Base-by-base conservation (phyloP, 92 coral and sea anemone species). In the Palythoa grandiflora region DNA sequence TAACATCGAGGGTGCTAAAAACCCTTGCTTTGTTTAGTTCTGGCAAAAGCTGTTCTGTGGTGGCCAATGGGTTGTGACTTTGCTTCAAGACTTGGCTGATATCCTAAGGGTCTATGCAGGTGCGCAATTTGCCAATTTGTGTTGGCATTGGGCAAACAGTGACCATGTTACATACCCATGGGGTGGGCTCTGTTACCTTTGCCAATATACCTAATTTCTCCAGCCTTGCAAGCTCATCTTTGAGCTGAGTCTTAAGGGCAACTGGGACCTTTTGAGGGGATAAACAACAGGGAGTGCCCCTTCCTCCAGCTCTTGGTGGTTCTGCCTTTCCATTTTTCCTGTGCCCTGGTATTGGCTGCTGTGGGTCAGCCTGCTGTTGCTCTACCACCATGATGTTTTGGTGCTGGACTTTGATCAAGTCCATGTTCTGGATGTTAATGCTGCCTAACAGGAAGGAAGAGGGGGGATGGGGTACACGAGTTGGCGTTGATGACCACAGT, bases 91-190 rank as follows among this genome's bases (percentile, higher is more conserved):
- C 66, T 59, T 59, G 14, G 19, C 3, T 59, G 16, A 57, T 57
- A 59, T 15, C 66, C 66, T 59, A 14, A 59, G 66, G 66, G 66
- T 59, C 66, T 12, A 12, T 16, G 66, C 66, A 16, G 2, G 17
- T 59, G 66, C 19, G 66, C 66, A 91, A 59, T 21, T 51, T 61
- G 76, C 90, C 83, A 35, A 37, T 87, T 39, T 28, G 28, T 28
- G 28, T 28, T 28, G 28, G 28, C 28, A 28, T 28, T 28, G 28
- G 28, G 73, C 68, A 63, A 10, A 80, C 87, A 3, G 61, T 35
- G 36, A 79, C 93, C 87, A 90, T 71, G 50, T 83, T 78, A 19
- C 59, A 75, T 6, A 90, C 88, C 84, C 88, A 81, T 2, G 81
- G 73, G 15, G 84, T 90, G 17, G 88, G 91, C 17, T 83, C 77